Base-by-base conservation (phyloP, 2,113 vertebrate species). In the Muntiacus reevesi region DNA sequence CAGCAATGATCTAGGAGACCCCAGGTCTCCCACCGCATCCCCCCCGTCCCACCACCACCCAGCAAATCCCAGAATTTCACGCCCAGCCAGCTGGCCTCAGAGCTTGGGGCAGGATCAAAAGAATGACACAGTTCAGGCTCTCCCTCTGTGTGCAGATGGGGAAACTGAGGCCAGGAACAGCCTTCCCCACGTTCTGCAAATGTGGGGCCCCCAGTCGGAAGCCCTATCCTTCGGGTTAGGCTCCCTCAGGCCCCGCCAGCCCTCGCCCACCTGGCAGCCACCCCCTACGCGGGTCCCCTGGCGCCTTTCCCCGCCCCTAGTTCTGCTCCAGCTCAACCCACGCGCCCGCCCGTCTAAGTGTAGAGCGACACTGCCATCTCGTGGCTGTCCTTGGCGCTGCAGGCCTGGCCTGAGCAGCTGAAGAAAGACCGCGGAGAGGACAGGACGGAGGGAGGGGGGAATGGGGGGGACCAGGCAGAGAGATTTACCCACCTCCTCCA, bases 311-410 rank as follows among this genome's bases (percentile, higher is more conserved):
- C 96, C 23, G 27, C 82, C 87, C 54, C 85, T 52, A 21, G 4
- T 9, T n/a, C 71, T 1, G 43, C 83, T 7, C 4, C 27, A 2
- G 19, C 78, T 4, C 94, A 1, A 81, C 87, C 94, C 97, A 28
- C 64, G 60, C 36, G 21, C 36, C 19, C 5, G 1, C 57, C 17
- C 7, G 28, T n/a, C 83, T 2, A 10, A 62, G 36, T 76, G 40
- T 98, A 95, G 98, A 97, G 96, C 97, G 85, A 97, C 95, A 94
- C 23, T 92, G 94, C 98, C 98, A 98, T 97, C 98, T 98, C 33
- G 97, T 54, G 98, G 88, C 90, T 5, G 0, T 0, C 0, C 0
- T 4, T 14, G 89, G 86, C 21, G 96, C 84, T 97, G 93, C 97
- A 17, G 17, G 36, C 5, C 60, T 0, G 21, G 47, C 78, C 50